Evolutionary conservation across 1,140 invertebrate species (phyloP).

Genomic region (Leptinotarsa defecta): DNA sequence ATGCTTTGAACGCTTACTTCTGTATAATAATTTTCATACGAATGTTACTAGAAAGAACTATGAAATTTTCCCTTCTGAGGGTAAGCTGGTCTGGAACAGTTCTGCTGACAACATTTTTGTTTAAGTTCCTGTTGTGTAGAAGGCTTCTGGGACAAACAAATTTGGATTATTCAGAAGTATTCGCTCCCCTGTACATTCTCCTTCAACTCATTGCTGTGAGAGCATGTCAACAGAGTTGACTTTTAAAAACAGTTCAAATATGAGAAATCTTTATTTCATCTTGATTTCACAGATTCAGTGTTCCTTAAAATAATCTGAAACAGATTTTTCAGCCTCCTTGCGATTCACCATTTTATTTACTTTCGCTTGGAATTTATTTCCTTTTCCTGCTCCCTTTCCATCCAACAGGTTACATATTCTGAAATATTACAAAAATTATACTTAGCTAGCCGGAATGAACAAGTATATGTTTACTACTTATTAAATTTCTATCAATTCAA

Average conservation of each 20-base stretch:
- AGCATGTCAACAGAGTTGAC: constrained; percentile 77
- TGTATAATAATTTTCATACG: constrained; percentile 92
- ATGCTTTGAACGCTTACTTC: constrained; percentile 92
- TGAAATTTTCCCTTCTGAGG: constrained; percentile 78
- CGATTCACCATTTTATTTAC: constrained; percentile 61
- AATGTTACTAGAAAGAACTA: constrained; percentile 81
- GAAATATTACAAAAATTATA: constrained; percentile 41
- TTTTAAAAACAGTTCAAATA: not conserved
- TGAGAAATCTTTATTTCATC: too few relatives aligned
- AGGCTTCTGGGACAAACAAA: constrained; percentile 80
- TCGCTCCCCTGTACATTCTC: constrained; percentile 89
- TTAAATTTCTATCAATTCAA: constrained; percentile 4
- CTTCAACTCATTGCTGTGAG: constrained; percentile 87
- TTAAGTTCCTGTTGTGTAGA: constrained; percentile 90
- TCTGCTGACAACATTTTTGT: constrained; percentile 84
- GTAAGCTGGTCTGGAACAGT: constrained; percentile 86
- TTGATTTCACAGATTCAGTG: not conserved
- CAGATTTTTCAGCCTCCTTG: constrained; percentile 55
- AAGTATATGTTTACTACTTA: constrained; percentile 16
- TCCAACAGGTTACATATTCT: constrained; percentile 64
- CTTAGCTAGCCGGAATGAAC: not conserved
- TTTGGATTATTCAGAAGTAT: constrained; percentile 89
- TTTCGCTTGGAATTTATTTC: constrained; percentile 65
- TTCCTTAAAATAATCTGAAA: constrained; percentile 52
- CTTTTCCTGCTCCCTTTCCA: constrained; percentile 68